These are phyloP conservation scores for Oreochromis mossambicus DNA, from an alignment of 2,797 vertebrate species.

Conservation along the genomic window DNA sequence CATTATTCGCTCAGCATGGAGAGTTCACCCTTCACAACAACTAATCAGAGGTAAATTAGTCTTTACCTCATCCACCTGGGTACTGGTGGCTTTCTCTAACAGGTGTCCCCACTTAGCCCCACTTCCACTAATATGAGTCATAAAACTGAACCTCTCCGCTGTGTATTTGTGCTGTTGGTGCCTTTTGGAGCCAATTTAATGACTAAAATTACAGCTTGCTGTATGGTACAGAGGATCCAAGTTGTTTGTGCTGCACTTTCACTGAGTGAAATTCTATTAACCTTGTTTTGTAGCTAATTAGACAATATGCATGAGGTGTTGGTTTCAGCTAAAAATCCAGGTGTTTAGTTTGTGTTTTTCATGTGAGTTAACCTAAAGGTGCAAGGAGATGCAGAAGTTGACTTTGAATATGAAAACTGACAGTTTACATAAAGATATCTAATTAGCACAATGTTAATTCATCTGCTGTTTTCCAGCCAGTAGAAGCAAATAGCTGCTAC, in stretches of 20 bases:
- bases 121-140: neutral
- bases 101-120: neutral
- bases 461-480: neutral
- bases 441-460: neutral
- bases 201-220: neutral
- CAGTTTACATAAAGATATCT: neutral
- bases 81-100: neutral
- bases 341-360: neutral
- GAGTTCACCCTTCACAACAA: neutral
- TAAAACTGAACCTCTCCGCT: neutral
- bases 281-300: neutral
- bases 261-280: neutral
- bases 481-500: neutral
- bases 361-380: neutral
- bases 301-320: neutral
- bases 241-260: neutral
- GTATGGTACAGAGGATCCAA: neutral
- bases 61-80: neutral
- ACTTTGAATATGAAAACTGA: neutral
- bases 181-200: neutral
- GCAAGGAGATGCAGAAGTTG: neutral
- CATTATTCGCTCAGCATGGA: neutral
- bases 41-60: neutral
- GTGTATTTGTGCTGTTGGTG: neutral
- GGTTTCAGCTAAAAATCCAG: neutral